Evolutionary conservation across 2,888 invertebrate species (phyloP).

Genomic region (Laothoe populi): DNA sequence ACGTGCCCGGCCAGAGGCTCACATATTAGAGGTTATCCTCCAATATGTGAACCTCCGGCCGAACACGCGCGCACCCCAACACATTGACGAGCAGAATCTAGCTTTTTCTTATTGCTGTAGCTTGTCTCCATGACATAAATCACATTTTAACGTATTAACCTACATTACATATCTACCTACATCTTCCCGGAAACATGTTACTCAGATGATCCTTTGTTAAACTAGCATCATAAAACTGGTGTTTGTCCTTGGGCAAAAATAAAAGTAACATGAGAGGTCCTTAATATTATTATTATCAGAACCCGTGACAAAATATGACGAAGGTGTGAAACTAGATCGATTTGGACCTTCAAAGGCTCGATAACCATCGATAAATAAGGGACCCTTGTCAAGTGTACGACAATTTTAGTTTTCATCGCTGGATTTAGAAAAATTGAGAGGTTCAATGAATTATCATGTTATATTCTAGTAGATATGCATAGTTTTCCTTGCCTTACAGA

Average conservation of each 20-base stretch:
- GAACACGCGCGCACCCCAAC: too few relatives aligned
- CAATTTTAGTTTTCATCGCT: constrained; percentile 5
- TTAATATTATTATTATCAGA: neutral
- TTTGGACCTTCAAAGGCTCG: constrained; percentile 11
- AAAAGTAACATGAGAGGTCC: neutral
- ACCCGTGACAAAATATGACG: constrained; percentile 23
- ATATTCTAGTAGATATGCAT: neutral
- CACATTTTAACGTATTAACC: neutral
- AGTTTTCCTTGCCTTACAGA: too few relatives aligned
- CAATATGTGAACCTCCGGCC: too few relatives aligned
- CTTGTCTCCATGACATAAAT: too few relatives aligned
- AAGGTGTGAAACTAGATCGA: constrained; percentile 26
- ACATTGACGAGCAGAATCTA: too few relatives aligned
- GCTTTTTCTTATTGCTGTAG: too few relatives aligned
- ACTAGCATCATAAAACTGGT: neutral
- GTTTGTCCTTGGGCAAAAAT: constrained; percentile 4
- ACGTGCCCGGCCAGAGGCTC: too few relatives aligned
- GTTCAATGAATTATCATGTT: neutral
- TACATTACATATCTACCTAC: neutral
- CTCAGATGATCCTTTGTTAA: neutral
- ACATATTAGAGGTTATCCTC: too few relatives aligned
- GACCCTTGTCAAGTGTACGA: constrained; percentile 26
- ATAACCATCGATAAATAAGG: constrained; percentile 23
- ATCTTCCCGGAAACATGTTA: neutral
- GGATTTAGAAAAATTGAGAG: constrained; percentile 1